phyloP scores from a whole-genome alignment of 2,888 invertebrate genomes.

The Drosophila recens region DNA sequence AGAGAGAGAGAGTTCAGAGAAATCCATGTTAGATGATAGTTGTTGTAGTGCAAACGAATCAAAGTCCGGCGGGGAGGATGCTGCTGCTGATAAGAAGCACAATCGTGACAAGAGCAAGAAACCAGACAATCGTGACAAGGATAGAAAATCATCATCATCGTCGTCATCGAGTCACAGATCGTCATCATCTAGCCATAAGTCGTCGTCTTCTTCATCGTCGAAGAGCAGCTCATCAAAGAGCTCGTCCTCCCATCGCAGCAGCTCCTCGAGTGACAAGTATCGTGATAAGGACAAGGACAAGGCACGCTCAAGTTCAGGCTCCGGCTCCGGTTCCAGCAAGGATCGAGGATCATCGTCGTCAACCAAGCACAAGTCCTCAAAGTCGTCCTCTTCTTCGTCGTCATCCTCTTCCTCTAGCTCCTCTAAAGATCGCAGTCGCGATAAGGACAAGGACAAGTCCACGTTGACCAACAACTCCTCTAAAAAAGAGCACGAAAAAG shows the following conservation, averaged over 20 bases:
- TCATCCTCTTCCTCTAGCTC: constrained; percentile 78
- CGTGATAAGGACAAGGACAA: constrained; percentile 84
- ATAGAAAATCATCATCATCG: constrained; percentile 68
- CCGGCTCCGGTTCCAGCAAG: constrained; percentile 83
- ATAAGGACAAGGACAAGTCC: constrained; percentile 81
- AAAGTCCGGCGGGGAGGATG: constrained; percentile 58
- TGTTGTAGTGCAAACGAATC: constrained; percentile 45
- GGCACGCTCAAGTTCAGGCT: constrained; percentile 77
- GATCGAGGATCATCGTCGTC: constrained; percentile 81
- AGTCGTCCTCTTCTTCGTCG: constrained; percentile 63
- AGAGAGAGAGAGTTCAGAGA: constrained; percentile 67
- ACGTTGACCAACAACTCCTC: constrained; percentile 25
- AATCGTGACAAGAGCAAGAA: constrained; percentile 76
- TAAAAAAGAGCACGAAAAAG: constrained; percentile 87
- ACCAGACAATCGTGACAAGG: constrained; percentile 74
- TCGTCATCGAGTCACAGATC: constrained; percentile 73
- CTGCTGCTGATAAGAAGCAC: constrained; percentile 69
- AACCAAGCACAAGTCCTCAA: constrained; percentile 77
- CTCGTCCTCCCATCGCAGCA: constrained; percentile 82
- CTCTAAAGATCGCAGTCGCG: constrained; percentile 86
- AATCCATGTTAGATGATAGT: constrained; percentile 79
- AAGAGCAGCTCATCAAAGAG: constrained; percentile 83
- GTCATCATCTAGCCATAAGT: constrained; percentile 82
- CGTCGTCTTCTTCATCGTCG: constrained; percentile 85
- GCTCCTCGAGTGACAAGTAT: constrained; percentile 84